These are phyloP conservation scores for Myotis davidii DNA, from an alignment of 2,113 vertebrate species.

Conservation along the genomic window DNA sequence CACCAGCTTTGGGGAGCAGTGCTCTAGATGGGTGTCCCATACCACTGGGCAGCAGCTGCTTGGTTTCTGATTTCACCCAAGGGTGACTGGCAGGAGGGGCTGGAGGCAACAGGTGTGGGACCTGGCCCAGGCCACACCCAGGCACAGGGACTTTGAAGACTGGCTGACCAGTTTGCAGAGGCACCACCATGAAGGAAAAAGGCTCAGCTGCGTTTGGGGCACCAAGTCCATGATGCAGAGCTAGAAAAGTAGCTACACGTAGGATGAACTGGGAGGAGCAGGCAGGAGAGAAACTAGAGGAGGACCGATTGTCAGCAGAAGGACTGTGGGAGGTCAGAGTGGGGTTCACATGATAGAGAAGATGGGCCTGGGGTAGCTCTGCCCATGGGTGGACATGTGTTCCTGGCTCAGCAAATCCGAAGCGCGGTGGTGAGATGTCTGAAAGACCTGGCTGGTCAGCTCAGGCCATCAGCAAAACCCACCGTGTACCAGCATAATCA, in stretches of 20 bases:
- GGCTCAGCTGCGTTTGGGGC: fast-evolving
- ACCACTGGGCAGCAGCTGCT: neutral
- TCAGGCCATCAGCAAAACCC: neutral
- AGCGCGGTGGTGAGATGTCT: neutral
- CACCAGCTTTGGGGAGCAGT: neutral
- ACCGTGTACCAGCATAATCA: too few relatives aligned
- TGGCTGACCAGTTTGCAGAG: neutral
- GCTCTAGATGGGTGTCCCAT: fast-evolving
- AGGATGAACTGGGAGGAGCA: neutral
- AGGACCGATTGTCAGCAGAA: neutral
- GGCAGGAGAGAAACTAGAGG: neutral
- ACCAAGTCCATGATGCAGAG: neutral
- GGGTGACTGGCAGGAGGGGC: neutral
- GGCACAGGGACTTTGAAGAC: neutral
- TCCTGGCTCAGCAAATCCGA: neutral
- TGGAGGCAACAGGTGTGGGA: neutral
- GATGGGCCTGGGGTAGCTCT: neutral
- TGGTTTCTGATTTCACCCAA: neutral
- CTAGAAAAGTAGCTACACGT: neutral
- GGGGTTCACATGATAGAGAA: neutral
- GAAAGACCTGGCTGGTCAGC: neutral
- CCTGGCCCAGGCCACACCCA: neutral
- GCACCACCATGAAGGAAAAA: neutral
- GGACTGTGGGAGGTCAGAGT: neutral
- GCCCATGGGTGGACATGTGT: fast-evolving